phyloP scores from a whole-genome alignment of 1,140 invertebrate species.

The Hyles euphorbiae region DNA sequence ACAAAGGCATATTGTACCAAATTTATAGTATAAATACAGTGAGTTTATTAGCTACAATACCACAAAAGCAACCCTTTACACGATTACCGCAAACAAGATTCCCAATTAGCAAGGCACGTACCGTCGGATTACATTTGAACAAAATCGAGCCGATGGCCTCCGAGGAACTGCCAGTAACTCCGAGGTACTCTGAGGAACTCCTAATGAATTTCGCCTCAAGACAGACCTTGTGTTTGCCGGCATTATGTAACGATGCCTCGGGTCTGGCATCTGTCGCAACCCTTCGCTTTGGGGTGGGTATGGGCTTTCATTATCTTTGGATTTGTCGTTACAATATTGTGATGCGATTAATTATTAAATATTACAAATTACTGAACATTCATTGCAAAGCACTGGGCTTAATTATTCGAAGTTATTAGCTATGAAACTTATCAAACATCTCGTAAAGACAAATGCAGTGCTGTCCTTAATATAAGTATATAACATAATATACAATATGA shows the following conservation, averaged over 20 bases:
- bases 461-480: too few species aligned
- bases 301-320: not conserved
- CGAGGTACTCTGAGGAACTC: conserved; percentile 25
- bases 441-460: too few species aligned
- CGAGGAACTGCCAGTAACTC: not conserved
- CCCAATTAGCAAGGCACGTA: conserved; percentile 43
- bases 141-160: not conserved
- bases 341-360: too few species aligned
- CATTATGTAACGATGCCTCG: conserved; percentile 23
- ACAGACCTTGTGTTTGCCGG: conserved; percentile 26
- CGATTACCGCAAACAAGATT: conserved; percentile 36
- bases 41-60: not conserved
- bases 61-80: conserved; percentile 10
- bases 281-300: conserved; percentile 35
- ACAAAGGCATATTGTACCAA: too few species aligned
- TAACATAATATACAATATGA: too few species aligned
- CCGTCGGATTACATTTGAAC: conserved; percentile 32
- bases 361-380: too few species aligned
- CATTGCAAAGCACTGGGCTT: too few species aligned
- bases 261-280: conserved; percentile 49
- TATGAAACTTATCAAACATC: too few species aligned
- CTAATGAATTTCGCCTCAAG: conserved; percentile 60
- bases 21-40: too few species aligned
- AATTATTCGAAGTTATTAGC: too few species aligned
- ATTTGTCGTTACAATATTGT: too few species aligned